phyloP scores from a whole-genome alignment of 2,797 vertebrate species.

The Acipenser ruthenus region DNA sequence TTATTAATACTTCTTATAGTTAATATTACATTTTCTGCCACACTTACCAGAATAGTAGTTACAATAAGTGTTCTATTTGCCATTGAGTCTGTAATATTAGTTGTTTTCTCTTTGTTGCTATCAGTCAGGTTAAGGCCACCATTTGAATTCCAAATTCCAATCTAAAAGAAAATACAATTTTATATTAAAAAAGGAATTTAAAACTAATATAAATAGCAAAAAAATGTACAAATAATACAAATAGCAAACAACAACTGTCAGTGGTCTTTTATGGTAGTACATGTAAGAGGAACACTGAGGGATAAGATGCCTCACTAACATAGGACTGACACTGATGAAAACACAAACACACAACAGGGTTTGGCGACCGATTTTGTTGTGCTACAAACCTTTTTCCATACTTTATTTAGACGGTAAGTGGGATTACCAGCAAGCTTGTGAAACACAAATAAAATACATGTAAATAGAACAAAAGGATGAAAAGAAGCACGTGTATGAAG shows the following conservation, averaged over 20 bases:
- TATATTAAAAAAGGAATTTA: too few relatives aligned
- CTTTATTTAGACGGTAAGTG: slow-evolving; percentile 81
- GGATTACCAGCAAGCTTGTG: slow-evolving; percentile 74
- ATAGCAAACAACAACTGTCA: too few relatives aligned
- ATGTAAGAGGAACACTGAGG: too few relatives aligned
- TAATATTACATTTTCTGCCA: background rate
- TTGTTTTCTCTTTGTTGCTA: slow-evolving; percentile 70
- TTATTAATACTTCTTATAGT: too few relatives aligned
- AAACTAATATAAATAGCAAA: too few relatives aligned
- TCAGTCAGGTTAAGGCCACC: slow-evolving; percentile 91
- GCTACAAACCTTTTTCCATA: slow-evolving; percentile 95
- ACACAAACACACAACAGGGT: slow-evolving; percentile 29
- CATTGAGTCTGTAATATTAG: slow-evolving; percentile 84
- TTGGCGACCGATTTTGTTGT: slow-evolving; percentile 30
- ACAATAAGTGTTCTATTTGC: slow-evolving; percentile 90
- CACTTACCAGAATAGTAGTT: slow-evolving; percentile 90
- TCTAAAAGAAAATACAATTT: slow-evolving; percentile 53
- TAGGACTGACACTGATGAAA: slow-evolving; percentile 11
- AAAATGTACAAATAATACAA: too few relatives aligned
- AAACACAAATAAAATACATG: slow-evolving; percentile 45
- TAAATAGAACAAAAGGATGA: slow-evolving; percentile 27
- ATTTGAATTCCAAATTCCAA: slow-evolving; percentile 94
- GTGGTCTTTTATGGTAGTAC: too few relatives aligned
- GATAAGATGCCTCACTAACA: background rate
- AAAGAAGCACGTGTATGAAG: too few relatives aligned